Base-by-base conservation (phyloP, 2,113 vertebrate species). In the Enhydra lutris region DNA sequence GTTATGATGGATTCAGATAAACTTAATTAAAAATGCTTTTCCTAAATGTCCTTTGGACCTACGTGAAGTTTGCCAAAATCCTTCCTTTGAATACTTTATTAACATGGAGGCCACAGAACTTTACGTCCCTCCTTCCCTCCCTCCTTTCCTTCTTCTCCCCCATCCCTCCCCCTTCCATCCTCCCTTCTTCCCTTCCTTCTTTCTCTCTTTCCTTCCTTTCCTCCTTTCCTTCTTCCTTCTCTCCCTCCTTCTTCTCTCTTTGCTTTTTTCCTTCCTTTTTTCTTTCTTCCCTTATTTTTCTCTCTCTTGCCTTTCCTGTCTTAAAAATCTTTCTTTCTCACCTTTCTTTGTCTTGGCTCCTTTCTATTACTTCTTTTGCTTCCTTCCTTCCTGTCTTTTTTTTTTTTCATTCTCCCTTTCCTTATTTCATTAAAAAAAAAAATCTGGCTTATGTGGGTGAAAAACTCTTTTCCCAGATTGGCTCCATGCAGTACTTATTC, bases 1-100 rank as follows among this genome's bases (percentile, higher is more conserved):
- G 55, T 14, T 31, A 31, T 36, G 78, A 81, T 15, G 63, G 80
- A 89, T 34, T 88, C 69, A 36, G 23, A 55, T 26, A 50, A 71
- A 42, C 34, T 18, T 57, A 45, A 92, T 31, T 78, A 47, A 67
- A 95, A 89, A 82, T 29, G 42, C 10, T 92, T 95, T 94, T 61
- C 31, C 26, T 81, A 69, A 61, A 76, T 39, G 61, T 59, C 20
- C 61, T 89, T 81, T 55, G 52, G 92, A 55, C 34, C 78, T 45
- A 52, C 78, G 65, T 13, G 47, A 63, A 67, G 26, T 50, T 92
- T 57, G 29, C 65, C 6, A 18, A 29, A 69, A 6, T 9, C 6
- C 11, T 95, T 92, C 45, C 31, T 61, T 13, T 57, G 50, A 76
- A 34, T 23, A 36, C 34, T 11, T 7, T 17, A 69, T 1, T 21